Percentiles rank a stretch among this genome's conserved stretches.
Conservation (phyloP, 2,797 vertebrate genomes). For the Sebastes variabilis region DNA sequence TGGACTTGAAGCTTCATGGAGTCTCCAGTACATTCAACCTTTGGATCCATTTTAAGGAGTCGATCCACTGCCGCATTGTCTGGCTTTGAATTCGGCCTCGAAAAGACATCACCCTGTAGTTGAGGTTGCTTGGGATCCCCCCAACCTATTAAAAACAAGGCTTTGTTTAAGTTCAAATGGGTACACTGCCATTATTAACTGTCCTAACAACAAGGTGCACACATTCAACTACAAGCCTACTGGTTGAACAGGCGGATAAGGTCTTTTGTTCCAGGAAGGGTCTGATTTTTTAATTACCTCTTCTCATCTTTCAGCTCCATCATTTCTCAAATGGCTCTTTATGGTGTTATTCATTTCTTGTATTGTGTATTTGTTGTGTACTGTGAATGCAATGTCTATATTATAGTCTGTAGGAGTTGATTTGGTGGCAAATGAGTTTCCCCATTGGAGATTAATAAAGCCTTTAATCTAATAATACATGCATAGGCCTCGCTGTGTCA, state of each 20-base stretch:
- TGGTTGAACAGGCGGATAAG: no score
- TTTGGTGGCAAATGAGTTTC: no score
- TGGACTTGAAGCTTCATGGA: constrained; percentile 77
- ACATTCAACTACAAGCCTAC: background rate
- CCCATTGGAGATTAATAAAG: no score
- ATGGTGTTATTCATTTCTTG: no score
- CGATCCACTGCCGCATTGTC: constrained; percentile 34
- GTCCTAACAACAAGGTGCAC: background rate
- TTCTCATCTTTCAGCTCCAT: no score
- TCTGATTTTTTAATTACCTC: no score
- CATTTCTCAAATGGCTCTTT: no score
- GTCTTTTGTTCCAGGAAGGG: no score
- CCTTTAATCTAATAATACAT: background rate
- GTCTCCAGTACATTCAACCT: constrained; percentile 75
- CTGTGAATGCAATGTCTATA: no score
- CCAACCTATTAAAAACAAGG: constrained; percentile 54
- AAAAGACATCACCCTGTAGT: background rate
- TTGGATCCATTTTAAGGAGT: constrained; percentile 74
- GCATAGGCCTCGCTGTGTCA: background rate
- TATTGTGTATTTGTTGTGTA: no score
- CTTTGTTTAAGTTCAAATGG: background rate
- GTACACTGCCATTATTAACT: background rate
- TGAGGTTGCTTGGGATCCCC: background rate
- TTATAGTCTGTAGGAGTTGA: no score
- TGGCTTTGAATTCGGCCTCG: background rate